These are phyloP conservation scores for Aphis craccivora DNA, from an alignment of 1,140 invertebrate species.

Conservation along the genomic window DNA sequence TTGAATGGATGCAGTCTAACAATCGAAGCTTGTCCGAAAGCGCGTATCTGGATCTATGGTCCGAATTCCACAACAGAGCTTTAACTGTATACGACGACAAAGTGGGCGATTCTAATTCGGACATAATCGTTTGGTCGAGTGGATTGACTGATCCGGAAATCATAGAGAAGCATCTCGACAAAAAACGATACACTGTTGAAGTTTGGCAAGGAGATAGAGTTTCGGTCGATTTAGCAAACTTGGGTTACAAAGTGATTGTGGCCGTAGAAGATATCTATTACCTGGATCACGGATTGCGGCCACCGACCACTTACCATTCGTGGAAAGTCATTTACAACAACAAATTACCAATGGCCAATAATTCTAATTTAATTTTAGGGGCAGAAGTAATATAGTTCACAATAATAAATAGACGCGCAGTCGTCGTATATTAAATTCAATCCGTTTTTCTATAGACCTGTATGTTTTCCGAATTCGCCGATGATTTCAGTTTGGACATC, in stretches of 20 bases:
- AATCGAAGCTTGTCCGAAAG: conserved; percentile 67
- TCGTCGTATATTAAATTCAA: background rate
- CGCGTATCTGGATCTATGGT: conserved; percentile 76
- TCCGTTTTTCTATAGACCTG: conserved; percentile 17
- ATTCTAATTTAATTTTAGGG: background rate
- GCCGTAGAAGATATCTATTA: conserved; percentile 83
- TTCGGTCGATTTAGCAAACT: conserved; percentile 69
- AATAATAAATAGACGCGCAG: background rate
- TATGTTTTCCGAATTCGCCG: conserved; percentile 82
- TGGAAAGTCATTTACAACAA: conserved; percentile 75
- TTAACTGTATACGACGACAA: conserved; percentile 65
- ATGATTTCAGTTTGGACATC: conserved; percentile 72
- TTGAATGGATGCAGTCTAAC: conserved; percentile 69
- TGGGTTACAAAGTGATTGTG: conserved; percentile 75
- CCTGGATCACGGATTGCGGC: conserved; percentile 84
- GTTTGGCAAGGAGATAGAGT: conserved; percentile 74
- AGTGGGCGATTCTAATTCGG: conserved; percentile 63
- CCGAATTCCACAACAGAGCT: conserved; percentile 69
- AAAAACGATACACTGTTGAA: conserved; percentile 74
- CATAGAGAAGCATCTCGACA: conserved; percentile 73
- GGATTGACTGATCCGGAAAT: conserved; percentile 72
- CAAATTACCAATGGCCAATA: conserved; percentile 63
- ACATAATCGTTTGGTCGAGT: conserved; percentile 77
- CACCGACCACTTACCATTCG: conserved; percentile 72
- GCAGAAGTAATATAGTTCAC: conserved; percentile 21